A percentile compares a stretch with the other conserved stretches of the same genome.
Evolutionary conservation across 2,888 invertebrate species (phyloP).

Genomic region (Ectemnius lituratus): DNA sequence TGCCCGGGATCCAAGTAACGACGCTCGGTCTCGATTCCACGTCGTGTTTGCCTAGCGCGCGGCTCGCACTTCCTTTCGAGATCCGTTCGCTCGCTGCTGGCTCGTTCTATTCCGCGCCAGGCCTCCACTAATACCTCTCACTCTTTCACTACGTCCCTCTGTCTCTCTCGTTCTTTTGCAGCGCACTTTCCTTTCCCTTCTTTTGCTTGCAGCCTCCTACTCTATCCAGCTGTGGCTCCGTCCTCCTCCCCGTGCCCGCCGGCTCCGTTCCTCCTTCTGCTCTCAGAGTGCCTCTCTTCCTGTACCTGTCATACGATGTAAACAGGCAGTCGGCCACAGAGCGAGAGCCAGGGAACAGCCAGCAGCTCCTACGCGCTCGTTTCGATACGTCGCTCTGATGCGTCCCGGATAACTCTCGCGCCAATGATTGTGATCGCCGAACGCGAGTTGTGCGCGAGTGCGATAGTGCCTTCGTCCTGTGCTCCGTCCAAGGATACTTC

Average conservation of each 20-base stretch:
- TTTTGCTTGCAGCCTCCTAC: too few relatives aligned
- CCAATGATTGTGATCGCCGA: background rate
- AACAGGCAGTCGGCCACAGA: background rate
- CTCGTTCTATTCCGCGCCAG: conserved; percentile 11
- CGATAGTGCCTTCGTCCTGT: conserved; percentile 2
- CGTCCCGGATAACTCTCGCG: background rate
- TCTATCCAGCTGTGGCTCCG: too few relatives aligned
- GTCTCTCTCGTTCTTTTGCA: background rate
- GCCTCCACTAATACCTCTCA: conserved; percentile 7
- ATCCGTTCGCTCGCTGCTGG: conserved; percentile 44
- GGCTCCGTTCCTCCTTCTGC: too few relatives aligned
- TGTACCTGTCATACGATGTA: background rate
- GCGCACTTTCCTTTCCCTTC: conserved; percentile 3
- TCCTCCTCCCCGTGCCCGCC: too few relatives aligned
- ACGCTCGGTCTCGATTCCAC: conserved; percentile 57
- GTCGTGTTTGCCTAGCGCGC: conserved; percentile 52
- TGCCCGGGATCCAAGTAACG: conserved; percentile 1
- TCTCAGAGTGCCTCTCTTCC: background rate
- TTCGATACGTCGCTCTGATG: too few relatives aligned
- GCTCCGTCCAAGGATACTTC: background rate
- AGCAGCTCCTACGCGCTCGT: too few relatives aligned
- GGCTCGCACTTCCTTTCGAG: conserved; percentile 62
- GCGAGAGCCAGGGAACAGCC: too few relatives aligned
- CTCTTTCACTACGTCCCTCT: background rate
- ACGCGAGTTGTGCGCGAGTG: background rate